Conservation (phyloP, 2,888 invertebrate species). For the Spilarctia lutea region DNA sequence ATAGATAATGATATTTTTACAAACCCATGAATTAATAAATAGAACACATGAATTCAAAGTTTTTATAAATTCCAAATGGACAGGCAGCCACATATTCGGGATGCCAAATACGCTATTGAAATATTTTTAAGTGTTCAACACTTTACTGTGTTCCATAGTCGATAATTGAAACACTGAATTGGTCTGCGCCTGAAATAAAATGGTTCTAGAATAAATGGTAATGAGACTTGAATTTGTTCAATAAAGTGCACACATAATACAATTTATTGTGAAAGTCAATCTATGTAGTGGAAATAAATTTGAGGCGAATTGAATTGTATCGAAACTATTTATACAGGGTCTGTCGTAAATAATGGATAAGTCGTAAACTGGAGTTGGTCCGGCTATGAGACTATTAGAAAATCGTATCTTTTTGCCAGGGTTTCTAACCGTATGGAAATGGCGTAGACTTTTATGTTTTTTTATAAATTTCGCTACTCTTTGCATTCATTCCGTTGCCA, state of each 20-base stretch:
- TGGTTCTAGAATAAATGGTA: constrained; percentile 1
- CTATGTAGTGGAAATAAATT: background rate
- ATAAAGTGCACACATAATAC: background rate
- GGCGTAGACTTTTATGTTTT: too few species aligned
- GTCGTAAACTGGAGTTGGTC: too few species aligned
- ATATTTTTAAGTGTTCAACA: constrained; percentile 30
- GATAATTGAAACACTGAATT: constrained; percentile 25
- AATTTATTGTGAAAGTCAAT: background rate
- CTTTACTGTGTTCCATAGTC: constrained; percentile 37
- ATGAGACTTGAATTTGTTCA: background rate
- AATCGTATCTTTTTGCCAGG: too few species aligned
- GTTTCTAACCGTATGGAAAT: too few species aligned
- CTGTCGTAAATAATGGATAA: too few species aligned
- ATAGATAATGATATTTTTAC: background rate
- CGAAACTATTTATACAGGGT: background rate
- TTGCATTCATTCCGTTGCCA: too few species aligned
- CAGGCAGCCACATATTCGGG: background rate
- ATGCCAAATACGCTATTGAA: constrained; percentile 1
- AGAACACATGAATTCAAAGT: background rate
- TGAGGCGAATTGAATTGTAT: background rate
- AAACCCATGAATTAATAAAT: background rate
- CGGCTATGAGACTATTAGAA: too few species aligned
- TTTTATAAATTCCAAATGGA: constrained; percentile 4
- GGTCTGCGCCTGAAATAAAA: constrained; percentile 11
- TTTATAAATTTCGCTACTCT: too few species aligned